Evolutionary conservation across 2,113 vertebrate genomes (phyloP), one percentile per base, ranked within the genome.

Genomic region (Dolichallabes microphthalmus): DNA sequence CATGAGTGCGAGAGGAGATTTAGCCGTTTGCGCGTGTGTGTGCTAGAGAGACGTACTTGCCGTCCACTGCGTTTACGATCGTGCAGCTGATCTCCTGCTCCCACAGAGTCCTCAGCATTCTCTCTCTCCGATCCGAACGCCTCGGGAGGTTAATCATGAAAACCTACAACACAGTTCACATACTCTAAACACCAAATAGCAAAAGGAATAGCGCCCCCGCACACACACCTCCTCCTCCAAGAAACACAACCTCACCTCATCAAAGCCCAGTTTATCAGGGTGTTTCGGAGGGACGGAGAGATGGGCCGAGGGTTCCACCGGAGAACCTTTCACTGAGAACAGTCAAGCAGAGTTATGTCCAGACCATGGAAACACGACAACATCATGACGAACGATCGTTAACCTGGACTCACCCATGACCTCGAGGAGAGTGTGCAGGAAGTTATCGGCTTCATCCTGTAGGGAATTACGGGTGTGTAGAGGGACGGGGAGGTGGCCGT

Each of bases 91-190:
- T 96, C 89, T 96, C 93, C 68, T 96, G 95, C 55, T 96, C 95
- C 0, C 95, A 92, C 15, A 98, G 93, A 0, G 95, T 96, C 10
- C 91, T 93, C 85, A 97, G 82, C 96, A 97, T 97, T 81, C 96
- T 92, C 80, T 96, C 93, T 52, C 96, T 89, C 27, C 96, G 91
- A 92, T 97, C 97, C 25, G 92, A 90, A 17, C 96, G 93, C 11
- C 96, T 95, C 87, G 94, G 96, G 90, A 98, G 94, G 80, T 97
- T 97, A 74, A 97, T 97, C 95, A 98, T 94, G 89, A 96, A 97
- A 88, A 98, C 95, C 96, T 97, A 83, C 14, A 58, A 57, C 52
- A 71, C 27, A 13, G 25, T 68, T 74, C 27, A 52, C 45, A 45
- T 45, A 7, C 45, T 35, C 27, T 20, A 22, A 35, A 83, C 22